A percentile compares a stretch with the other conserved stretches of the same genome.
Evolutionary conservation across 1,140 invertebrate genomes (phyloP).

Genomic region (Drosophila kepulauana): DNA sequence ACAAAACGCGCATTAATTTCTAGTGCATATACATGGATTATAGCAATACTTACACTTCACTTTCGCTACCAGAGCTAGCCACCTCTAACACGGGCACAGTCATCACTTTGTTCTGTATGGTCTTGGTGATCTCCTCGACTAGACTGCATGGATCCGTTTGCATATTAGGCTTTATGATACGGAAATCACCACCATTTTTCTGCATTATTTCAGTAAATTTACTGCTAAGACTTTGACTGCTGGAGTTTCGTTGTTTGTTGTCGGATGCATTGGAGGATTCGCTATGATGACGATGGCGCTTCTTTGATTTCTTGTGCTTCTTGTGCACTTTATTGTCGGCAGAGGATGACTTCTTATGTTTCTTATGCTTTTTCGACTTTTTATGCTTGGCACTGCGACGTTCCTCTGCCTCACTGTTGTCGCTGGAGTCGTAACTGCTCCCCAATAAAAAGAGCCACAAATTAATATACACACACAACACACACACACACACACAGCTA

Average conservation of each 20-base stretch:
- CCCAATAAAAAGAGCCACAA: slow-evolving; percentile 9
- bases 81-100: slow-evolving; percentile 87
- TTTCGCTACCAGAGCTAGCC: slow-evolving; percentile 89
- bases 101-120: slow-evolving; percentile 78
- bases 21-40: background rate
- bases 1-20: background rate
- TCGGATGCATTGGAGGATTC: slow-evolving; percentile 64
- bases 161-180: slow-evolving; percentile 57
- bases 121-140: slow-evolving; percentile 80
- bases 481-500: slow-evolving; percentile 15
- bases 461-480: slow-evolving; percentile 46
- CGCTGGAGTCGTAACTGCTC: slow-evolving; percentile 69
- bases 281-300: slow-evolving; percentile 60
- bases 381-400: slow-evolving; percentile 70
- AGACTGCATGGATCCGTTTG: slow-evolving; percentile 78
- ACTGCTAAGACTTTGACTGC: slow-evolving; percentile 53
- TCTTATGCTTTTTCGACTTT: slow-evolving; percentile 86
- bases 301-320: slow-evolving; percentile 77
- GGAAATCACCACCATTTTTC: slow-evolving; percentile 79
- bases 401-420: slow-evolving; percentile 67
- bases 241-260: slow-evolving; percentile 53
- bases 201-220: slow-evolving; percentile 84
- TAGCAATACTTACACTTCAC: slow-evolving; percentile 85
- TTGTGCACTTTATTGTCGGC: slow-evolving; percentile 59
- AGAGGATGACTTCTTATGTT: slow-evolving; percentile 85